Conservation (phyloP, 2,888 invertebrate genomes). For the Biston betularia region DNA sequence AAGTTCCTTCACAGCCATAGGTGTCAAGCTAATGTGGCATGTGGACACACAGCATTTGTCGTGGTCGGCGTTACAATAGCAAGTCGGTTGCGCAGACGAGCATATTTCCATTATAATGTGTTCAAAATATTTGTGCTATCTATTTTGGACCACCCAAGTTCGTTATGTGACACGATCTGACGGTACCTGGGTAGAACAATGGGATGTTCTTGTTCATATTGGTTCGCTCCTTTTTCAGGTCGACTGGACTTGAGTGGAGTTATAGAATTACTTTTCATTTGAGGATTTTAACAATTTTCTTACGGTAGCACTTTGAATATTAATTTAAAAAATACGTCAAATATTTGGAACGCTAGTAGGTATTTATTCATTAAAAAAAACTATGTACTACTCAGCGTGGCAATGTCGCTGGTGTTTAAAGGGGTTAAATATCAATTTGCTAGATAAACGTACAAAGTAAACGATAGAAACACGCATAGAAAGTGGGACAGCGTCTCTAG, state of each 20-base stretch:
- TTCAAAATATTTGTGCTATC: constrained; percentile 81
- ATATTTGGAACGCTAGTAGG: too few species aligned
- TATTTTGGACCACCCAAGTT: constrained; percentile 79
- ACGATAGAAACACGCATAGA: too few species aligned
- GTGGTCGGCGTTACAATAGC: constrained; percentile 72
- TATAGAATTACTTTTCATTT: constrained; percentile 29
- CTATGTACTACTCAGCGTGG: too few species aligned
- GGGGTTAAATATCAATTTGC: too few species aligned
- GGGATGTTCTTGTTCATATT: constrained; percentile 68
- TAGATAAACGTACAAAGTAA: too few species aligned
- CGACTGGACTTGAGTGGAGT: constrained; percentile 43
- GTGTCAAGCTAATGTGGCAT: constrained; percentile 35
- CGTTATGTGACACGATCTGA: constrained; percentile 71
- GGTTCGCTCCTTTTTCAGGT: constrained; percentile 49
- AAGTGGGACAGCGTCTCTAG: too few species aligned
- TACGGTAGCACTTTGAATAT: background rate
- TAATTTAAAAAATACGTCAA: too few species aligned
- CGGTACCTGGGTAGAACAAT: constrained; percentile 80
- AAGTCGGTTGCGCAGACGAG: constrained; percentile 65
- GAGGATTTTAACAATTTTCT: background rate
- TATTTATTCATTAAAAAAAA: too few species aligned
- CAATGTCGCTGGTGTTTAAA: too few species aligned
- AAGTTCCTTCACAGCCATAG: constrained; percentile 26
- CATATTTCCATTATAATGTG: constrained; percentile 83
- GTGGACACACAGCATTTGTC: constrained; percentile 67